Evolutionary conservation across 2,888 invertebrate genomes (phyloP).

Genomic region (Heteromurus nitidus): DNA sequence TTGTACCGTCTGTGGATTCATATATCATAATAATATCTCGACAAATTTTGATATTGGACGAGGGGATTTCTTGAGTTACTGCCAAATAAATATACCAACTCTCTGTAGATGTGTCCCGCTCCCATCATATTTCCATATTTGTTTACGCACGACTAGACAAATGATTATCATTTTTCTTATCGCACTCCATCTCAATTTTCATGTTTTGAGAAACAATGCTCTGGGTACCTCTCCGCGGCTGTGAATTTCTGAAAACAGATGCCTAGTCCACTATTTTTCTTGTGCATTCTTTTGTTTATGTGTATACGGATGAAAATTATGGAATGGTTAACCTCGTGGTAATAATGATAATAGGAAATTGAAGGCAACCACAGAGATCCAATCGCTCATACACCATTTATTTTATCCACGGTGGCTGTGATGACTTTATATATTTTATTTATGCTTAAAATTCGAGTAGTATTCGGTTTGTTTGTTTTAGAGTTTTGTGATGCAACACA

Average conservation of each 20-base stretch:
- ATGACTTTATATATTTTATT: slow-evolving; percentile 24
- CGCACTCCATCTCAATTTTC: slow-evolving; percentile 40
- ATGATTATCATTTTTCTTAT: slow-evolving; percentile 56
- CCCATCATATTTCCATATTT: slow-evolving; percentile 46
- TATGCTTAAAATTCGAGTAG: too few species aligned
- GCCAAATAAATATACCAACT: slow-evolving; percentile 38
- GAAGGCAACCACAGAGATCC: slow-evolving; percentile 19
- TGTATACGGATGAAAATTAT: slow-evolving; percentile 1
- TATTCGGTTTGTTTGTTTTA: too few species aligned
- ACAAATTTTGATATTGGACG: neutral
- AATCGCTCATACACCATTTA: neutral
- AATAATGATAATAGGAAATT: slow-evolving; percentile 21
- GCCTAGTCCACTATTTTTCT: slow-evolving; percentile 21
- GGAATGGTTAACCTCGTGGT: slow-evolving; percentile 37
- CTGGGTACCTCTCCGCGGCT: too few species aligned
- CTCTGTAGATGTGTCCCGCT: slow-evolving; percentile 20
- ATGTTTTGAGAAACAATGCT: too few species aligned
- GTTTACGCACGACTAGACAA: slow-evolving; percentile 65
- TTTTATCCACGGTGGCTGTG: slow-evolving; percentile 17
- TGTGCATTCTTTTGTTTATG: neutral
- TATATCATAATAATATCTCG: neutral
- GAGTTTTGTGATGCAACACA: too few species aligned
- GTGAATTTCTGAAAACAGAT: slow-evolving; percentile 38
- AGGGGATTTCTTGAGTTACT: slow-evolving; percentile 42
- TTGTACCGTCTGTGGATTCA: neutral